Percentiles rank a stretch among this genome's conserved stretches.
Conservation (phyloP, 2,113 vertebrate genomes). For the Emydura subglobosa region DNA sequence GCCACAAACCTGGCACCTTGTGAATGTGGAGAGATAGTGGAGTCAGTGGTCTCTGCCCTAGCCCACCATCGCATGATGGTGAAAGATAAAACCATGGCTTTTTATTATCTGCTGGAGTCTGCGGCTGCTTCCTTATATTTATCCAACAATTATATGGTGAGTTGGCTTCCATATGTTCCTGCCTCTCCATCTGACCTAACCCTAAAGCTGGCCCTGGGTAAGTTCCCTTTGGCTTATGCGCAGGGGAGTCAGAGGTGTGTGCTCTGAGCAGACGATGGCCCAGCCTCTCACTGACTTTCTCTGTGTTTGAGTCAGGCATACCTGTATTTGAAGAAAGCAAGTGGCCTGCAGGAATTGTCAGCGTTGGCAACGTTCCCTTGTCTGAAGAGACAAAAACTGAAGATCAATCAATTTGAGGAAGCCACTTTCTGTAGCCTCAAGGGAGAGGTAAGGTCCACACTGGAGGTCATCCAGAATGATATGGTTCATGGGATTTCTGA, state of each 20-base stretch:
- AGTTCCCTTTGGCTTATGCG: background rate
- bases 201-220: background rate
- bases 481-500: background rate
- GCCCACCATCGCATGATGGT: conserved; percentile 49
- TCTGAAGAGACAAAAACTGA: conserved; percentile 35
- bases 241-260: background rate
- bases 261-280: background rate
- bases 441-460: conserved; percentile 37
- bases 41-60: conserved; percentile 30
- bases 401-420: conserved; percentile 61
- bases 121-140: conserved; percentile 46
- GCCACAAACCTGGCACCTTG: background rate
- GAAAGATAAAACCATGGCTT: conserved; percentile 19
- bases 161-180: background rate
- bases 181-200: background rate
- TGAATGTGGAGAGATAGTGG: conserved; percentile 37
- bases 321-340: conserved; percentile 55
- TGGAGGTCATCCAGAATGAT: background rate
- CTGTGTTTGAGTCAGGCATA: conserved; percentile 33
- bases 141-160: conserved; percentile 64
- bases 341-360: conserved; percentile 17
- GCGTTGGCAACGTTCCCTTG: background rate
- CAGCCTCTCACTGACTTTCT: background rate
- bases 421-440: conserved; percentile 52
- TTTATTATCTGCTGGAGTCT: conserved; percentile 65